Percentiles rank a stretch among this genome's conserved stretches.
phyloP scores from a whole-genome alignment of 2,888 invertebrate species.

The Xiphydria camelus region DNA sequence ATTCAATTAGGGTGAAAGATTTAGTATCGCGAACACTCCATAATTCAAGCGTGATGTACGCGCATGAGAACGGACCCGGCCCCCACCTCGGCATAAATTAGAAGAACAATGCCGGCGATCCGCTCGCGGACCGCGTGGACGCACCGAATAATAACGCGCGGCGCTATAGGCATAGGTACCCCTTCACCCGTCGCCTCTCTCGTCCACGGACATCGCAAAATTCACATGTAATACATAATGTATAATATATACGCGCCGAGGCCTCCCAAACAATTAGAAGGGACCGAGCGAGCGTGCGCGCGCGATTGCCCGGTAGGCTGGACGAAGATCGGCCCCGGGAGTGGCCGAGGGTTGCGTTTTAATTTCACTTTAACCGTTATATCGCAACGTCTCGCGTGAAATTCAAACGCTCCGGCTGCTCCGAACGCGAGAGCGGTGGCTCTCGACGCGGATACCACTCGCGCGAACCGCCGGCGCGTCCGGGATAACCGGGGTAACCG shows the following conservation, averaged over 20 bases:
- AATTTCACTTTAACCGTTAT: slow-evolving; percentile 49
- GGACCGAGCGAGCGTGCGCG: slow-evolving; percentile 13
- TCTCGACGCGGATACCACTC: too few species aligned
- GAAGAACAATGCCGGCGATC: slow-evolving; percentile 49
- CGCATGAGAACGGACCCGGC: slow-evolving; percentile 12
- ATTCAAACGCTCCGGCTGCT: slow-evolving; percentile 38
- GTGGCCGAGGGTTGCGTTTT: slow-evolving; percentile 39
- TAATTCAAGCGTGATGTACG: slow-evolving; percentile 50
- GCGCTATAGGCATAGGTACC: not conserved
- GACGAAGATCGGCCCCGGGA: too few species aligned
- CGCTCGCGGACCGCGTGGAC: not conserved
- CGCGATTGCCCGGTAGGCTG: not conserved
- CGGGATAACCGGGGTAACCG: too few species aligned
- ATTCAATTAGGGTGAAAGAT: slow-evolving; percentile 52
- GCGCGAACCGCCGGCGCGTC: too few species aligned
- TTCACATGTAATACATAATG: slow-evolving; percentile 24
- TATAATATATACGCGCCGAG: slow-evolving; percentile 21
- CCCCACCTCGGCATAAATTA: slow-evolving; percentile 49
- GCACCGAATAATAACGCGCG: slow-evolving; percentile 2
- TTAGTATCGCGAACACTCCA: slow-evolving; percentile 48
- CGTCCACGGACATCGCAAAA: slow-evolving; percentile 24
- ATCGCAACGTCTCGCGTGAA: slow-evolving; percentile 46
- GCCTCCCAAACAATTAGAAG: slow-evolving; percentile 53
- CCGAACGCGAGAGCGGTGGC: too few species aligned
- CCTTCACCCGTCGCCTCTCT: not conserved